These are phyloP conservation scores for Melieria picta DNA, from an alignment of 2,888 invertebrate genomes.

Conservation along the genomic window DNA sequence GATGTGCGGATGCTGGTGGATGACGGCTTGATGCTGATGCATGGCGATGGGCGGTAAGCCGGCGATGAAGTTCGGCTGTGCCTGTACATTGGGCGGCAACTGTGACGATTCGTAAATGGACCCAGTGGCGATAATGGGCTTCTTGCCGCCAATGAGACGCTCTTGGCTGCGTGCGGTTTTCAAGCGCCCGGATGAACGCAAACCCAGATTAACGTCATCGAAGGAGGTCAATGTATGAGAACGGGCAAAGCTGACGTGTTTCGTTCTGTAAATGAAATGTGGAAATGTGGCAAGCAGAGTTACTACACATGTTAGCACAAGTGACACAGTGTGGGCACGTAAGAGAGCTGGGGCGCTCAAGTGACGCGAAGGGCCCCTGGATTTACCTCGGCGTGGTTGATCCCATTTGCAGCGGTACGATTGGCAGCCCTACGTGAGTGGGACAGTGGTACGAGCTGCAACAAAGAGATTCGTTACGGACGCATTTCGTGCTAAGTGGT, in stretches of 20 bases:
- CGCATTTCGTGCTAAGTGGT: not conserved
- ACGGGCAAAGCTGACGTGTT: slow-evolving; percentile 90
- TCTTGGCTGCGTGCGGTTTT: slow-evolving; percentile 72
- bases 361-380: slow-evolving; percentile 20
- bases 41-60: slow-evolving; percentile 21
- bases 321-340: not conserved
- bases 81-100: slow-evolving; percentile 34
- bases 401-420: slow-evolving; percentile 71
- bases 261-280: slow-evolving; percentile 71
- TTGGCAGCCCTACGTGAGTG: slow-evolving; percentile 62
- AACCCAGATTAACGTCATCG: slow-evolving; percentile 72
- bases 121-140: slow-evolving; percentile 66
- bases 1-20: slow-evolving; percentile 48
- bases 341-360: no score
- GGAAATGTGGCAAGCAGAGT: not conserved
- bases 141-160: slow-evolving; percentile 79
- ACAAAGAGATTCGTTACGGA: slow-evolving; percentile 10
- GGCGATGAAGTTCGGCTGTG: slow-evolving; percentile 19
- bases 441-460: slow-evolving; percentile 60
- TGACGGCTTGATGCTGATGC: slow-evolving; percentile 41
- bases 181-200: slow-evolving; percentile 65
- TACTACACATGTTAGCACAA: not conserved
- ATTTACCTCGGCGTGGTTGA: slow-evolving; percentile 59
- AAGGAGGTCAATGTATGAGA: slow-evolving; percentile 88
- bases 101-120: slow-evolving; percentile 56